Percentiles rank a stretch among this genome's conserved stretches.
Evolutionary conservation across 2,113 vertebrate genomes (phyloP).

Genomic region (Lagopus muta): DNA sequence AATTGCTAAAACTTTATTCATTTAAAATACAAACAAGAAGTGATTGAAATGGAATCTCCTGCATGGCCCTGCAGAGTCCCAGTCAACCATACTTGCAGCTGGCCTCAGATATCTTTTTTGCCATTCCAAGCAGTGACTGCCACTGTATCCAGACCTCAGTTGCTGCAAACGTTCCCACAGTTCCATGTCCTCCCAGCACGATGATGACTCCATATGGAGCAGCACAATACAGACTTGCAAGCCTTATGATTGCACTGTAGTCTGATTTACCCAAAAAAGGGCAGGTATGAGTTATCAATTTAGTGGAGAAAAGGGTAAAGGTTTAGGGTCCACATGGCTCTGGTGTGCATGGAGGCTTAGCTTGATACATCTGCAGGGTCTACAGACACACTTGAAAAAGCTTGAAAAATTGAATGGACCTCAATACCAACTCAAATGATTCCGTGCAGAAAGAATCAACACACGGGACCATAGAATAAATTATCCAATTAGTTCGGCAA

Average conservation of each 20-base stretch:
- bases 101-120: background rate
- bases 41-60: background rate
- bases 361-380: background rate
- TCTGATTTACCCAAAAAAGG: background rate
- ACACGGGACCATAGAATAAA: background rate
- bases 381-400: background rate
- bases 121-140: background rate
- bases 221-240: background rate
- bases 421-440: background rate
- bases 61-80: background rate
- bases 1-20: background rate
- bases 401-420: background rate
- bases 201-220: background rate
- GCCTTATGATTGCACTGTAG: background rate
- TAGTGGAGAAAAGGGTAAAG: rapidly evolving
- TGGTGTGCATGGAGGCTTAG: rapidly evolving
- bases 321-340: rapidly evolving
- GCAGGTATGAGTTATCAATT: background rate
- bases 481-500: background rate
- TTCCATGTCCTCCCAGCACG: background rate
- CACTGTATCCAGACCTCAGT: background rate
- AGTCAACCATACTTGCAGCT: background rate
- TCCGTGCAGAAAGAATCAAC: background rate
- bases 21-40: background rate
- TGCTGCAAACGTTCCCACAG: background rate